Base-by-base conservation (phyloP, 2,113 vertebrate genomes). In the Rhinoptilus africanus region DNA sequence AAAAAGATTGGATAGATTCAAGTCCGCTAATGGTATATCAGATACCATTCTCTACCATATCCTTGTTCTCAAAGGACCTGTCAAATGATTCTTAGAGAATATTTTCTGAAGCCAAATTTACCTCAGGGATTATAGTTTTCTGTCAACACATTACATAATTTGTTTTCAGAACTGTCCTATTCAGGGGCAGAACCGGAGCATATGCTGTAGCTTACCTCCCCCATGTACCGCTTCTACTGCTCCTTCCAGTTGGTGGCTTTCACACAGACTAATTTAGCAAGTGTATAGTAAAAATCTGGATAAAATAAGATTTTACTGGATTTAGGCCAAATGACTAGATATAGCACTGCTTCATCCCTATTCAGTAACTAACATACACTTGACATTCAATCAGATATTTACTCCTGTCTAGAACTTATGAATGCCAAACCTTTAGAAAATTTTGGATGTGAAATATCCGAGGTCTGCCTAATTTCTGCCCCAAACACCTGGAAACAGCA, bases 101-200 rank as follows among this genome's bases (percentile, higher is more conserved):
- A 89, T 88, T 93, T 96, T 96, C 94, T 41, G 77, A 89, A 94
- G 93, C 96, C 96, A 96, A 95, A 94, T 96, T 96, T 96, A 95
- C 88, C 95, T 91, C 87, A 53, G 85, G 68, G 88, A 92, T 92
- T 97, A 95, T 78, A 95, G 88, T 93, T 97, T 93, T 93, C 95
- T 96, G 92, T 96, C 97, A 97, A 95, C 90, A 95, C 89, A 93
- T 97, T 97, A 97, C 89, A 91, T 97, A 97, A 96, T 96, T 96
- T 96, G 92, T 97, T 96, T 97, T 97, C 94, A 96, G 91, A 87
- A 63, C 62, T 92, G 94, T 94, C 89, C 96, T 97, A 95, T 92
- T 94, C 97, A 97, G 97, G 97, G 96, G 92, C 95, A 97, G 96
- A 92, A 90, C 64, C 75, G 92, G 94, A 97, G 85, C 96, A 97